A percentile compares a stretch with the other conserved stretches of the same genome.
phyloP scores from a whole-genome alignment of 2,797 vertebrate species.

The Margarornis squamiger region DNA sequence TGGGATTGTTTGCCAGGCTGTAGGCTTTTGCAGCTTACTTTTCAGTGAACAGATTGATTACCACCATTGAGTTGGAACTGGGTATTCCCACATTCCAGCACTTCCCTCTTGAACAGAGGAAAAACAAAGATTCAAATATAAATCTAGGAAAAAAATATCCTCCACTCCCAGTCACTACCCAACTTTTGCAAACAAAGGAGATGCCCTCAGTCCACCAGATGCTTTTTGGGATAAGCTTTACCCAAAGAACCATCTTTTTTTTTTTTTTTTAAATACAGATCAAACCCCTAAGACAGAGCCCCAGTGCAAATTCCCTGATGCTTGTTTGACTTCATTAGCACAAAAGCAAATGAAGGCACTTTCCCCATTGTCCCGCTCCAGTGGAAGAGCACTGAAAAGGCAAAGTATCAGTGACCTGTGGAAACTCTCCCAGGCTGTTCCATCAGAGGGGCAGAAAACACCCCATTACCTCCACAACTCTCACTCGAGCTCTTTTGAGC shows the following conservation, averaged over 20 bases:
- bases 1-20: neutral
- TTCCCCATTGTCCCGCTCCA: slow-evolving; percentile 34
- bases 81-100: neutral
- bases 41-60: neutral
- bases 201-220: neutral
- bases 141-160: neutral
- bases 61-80: neutral
- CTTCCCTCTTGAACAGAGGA: neutral
- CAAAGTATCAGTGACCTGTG: slow-evolving; percentile 43
- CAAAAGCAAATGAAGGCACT: slow-evolving; percentile 53
- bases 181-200: neutral
- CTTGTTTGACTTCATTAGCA: slow-evolving; percentile 56
- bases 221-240: slow-evolving; percentile 28
- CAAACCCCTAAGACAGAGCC: slow-evolving; percentile 1
- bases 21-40: neutral
- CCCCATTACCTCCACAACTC: neutral
- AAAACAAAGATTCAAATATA: neutral
- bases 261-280: neutral
- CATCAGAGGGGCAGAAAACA: neutral
- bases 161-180: neutral
- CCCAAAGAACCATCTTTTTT: neutral
- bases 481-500: fast-evolving
- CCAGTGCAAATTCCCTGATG: slow-evolving; percentile 42
- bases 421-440: slow-evolving; percentile 50
- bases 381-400: slow-evolving; percentile 38